Evolutionary conservation across 2,888 invertebrate genomes (phyloP).

Genomic region (Mallateleia sp.): DNA sequence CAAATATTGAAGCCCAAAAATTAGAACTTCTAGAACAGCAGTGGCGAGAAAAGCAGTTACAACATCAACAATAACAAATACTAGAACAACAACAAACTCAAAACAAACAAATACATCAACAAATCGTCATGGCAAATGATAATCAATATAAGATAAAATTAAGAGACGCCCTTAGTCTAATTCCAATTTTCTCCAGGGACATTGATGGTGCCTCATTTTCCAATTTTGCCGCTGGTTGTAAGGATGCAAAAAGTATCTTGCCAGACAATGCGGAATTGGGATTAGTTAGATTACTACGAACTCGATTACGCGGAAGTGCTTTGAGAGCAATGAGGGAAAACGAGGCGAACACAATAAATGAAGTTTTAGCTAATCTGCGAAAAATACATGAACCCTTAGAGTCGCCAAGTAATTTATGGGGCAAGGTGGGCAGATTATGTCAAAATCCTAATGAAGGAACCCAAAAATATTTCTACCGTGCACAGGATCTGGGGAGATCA

Average conservation of each 20-base stretch:
- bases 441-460: background rate
- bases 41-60: too few relatives aligned
- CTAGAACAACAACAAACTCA: too few relatives aligned
- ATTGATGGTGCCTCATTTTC: background rate
- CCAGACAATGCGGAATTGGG: slow-evolving; percentile 5
- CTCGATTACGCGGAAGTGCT: background rate
- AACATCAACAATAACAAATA: too few relatives aligned
- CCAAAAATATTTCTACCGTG: background rate
- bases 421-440: background rate
- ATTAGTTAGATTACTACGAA: too few relatives aligned
- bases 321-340: background rate
- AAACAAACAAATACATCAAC: too few relatives aligned
- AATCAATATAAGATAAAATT: background rate
- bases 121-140: too few relatives aligned
- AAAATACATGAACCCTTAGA: background rate
- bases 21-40: too few relatives aligned
- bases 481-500: background rate
- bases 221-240: slow-evolving; percentile 4
- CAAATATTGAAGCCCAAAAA: too few relatives aligned
- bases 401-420: slow-evolving; percentile 2
- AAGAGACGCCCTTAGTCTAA: background rate
- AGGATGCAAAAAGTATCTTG: slow-evolving; percentile 11
- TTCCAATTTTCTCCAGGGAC: slow-evolving; percentile 10
- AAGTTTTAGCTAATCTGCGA: background rate
- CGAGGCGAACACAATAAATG: background rate